Evolutionary conservation across 2,888 invertebrate genomes (phyloP).

Genomic region (Oxyscelio sp.): DNA sequence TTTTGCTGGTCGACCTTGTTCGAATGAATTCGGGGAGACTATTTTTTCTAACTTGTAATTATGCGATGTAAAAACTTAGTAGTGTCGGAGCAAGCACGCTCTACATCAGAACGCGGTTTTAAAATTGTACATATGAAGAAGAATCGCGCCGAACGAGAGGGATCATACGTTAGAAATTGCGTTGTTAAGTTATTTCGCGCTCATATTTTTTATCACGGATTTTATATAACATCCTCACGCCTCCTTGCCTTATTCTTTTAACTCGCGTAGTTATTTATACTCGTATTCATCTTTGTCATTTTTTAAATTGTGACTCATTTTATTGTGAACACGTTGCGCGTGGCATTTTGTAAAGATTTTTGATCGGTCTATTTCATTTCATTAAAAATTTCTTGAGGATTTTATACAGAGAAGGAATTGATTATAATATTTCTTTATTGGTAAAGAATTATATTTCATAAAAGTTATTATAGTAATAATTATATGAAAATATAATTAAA

Average conservation of each 20-base stretch:
- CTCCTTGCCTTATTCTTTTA: constrained; percentile 47
- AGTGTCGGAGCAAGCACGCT: constrained; percentile 33
- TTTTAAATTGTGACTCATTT: too few species aligned
- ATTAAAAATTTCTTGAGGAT: too few species aligned
- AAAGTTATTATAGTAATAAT: too few species aligned
- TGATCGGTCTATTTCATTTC: too few species aligned
- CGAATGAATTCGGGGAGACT: constrained; percentile 43
- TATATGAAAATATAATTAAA: too few species aligned
- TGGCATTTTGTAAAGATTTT: too few species aligned
- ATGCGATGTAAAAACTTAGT: constrained; percentile 57
- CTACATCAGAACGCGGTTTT: constrained; percentile 15
- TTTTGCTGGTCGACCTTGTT: constrained; percentile 23
- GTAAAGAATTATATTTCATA: too few species aligned
- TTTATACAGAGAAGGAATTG: too few species aligned
- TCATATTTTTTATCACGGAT: constrained; percentile 46
- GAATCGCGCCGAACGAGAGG: constrained; percentile 18
- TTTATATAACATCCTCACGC: constrained; percentile 15
- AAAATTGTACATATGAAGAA: constrained; percentile 59
- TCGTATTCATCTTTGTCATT: too few species aligned
- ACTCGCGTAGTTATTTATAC: constrained; percentile 81
- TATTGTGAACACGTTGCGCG: too few species aligned
- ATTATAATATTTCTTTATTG: too few species aligned
- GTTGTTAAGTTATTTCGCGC: constrained; percentile 58
- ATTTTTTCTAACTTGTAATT: constrained; percentile 71
- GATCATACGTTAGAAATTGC: constrained; percentile 10